phyloP scores from a whole-genome alignment of 2,888 invertebrate species.

The Silvanus unidentatus region DNA sequence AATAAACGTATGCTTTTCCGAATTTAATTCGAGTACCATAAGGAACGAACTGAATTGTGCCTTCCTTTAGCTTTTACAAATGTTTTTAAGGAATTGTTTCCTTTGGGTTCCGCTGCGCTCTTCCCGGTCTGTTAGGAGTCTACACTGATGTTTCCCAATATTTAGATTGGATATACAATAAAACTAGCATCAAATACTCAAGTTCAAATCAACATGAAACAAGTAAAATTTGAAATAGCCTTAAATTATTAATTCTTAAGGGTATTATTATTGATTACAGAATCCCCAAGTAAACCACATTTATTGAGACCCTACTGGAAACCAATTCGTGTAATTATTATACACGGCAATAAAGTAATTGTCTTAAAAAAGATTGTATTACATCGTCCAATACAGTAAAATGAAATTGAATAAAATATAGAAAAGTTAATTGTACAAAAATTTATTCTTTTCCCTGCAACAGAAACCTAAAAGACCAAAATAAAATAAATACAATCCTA shows the following conservation, averaged over 20 bases:
- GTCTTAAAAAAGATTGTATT: constrained; percentile 11
- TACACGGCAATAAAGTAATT: constrained; percentile 14
- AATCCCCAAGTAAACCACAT: too few relatives aligned
- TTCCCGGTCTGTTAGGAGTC: constrained; percentile 52
- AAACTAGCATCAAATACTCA: constrained; percentile 16
- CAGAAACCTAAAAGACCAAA: too few relatives aligned
- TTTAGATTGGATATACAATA: constrained; percentile 50
- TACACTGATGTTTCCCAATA: constrained; percentile 58
- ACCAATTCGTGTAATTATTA: constrained; percentile 22
- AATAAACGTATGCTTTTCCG: too few relatives aligned
- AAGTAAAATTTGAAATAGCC: neutral
- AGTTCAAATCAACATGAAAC: neutral
- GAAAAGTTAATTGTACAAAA: neutral
- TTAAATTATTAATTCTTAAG: neutral
- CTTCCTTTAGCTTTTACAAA: neutral
- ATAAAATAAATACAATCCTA: too few relatives aligned
- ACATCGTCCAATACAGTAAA: constrained; percentile 17
- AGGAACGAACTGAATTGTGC: too few relatives aligned
- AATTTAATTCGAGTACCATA: too few relatives aligned
- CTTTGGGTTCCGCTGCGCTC: constrained; percentile 62
- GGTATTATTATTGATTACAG: neutral
- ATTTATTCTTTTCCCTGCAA: too few relatives aligned
- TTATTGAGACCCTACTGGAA: constrained; percentile 15
- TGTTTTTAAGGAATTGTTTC: constrained; percentile 54
- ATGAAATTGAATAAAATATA: constrained; percentile 4